These are phyloP conservation scores for Cheiracanthium punctorium DNA, from an alignment of 2,888 invertebrate genomes.

Conservation along the genomic window DNA sequence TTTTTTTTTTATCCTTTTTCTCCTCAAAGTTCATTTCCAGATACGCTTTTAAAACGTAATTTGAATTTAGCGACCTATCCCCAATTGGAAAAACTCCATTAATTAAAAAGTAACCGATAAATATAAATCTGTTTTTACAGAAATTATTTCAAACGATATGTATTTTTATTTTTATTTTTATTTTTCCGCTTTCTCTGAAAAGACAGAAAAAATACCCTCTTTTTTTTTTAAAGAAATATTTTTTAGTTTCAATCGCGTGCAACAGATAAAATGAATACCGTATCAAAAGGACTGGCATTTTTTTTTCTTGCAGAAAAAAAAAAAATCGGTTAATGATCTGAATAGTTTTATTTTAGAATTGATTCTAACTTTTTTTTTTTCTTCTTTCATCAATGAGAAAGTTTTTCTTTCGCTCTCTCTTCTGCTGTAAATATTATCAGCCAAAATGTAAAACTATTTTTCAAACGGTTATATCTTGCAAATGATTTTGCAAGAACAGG, in stretches of 20 bases:
- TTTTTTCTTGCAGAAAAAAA: background rate
- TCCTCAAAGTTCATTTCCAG: background rate
- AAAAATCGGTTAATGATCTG: background rate
- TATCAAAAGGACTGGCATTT: background rate
- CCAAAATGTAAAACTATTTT: too few species aligned
- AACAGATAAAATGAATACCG: background rate
- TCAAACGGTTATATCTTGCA: too few species aligned
- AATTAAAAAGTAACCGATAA: background rate
- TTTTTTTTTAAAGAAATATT: background rate
- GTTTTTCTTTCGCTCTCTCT: background rate
- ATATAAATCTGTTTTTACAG: background rate
- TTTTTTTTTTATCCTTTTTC: background rate
- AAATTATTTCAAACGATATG: background rate
- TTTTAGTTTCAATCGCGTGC: background rate
- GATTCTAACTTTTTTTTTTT: too few species aligned
- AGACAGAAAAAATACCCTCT: background rate
- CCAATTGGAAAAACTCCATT: background rate
- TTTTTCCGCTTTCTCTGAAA: too few species aligned
- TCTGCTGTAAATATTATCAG: too few species aligned
- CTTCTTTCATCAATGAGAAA: background rate
- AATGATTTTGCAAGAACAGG: too few species aligned
- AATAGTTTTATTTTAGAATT: background rate
- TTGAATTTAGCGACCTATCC: slow-evolving; percentile 1
- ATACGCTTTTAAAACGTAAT: slow-evolving; percentile 50
- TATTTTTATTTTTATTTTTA: too few species aligned